Evolutionary conservation across 2,888 invertebrate genomes (phyloP), one percentile per base, ranked within the genome.

Genomic region (Tinea semifulvella): DNA sequence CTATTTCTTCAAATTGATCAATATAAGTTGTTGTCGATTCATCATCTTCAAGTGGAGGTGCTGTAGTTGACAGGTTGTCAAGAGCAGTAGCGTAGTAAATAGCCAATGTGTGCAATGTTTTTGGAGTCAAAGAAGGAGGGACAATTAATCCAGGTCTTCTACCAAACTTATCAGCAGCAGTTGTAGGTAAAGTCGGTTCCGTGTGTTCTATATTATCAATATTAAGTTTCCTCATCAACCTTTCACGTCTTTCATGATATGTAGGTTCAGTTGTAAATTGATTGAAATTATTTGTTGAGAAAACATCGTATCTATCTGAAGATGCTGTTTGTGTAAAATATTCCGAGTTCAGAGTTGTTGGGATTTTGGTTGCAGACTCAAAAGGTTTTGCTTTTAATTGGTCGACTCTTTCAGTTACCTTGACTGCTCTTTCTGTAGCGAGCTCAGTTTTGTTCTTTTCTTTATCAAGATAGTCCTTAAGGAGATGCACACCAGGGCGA

Each of bases 41-140:
- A 8, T 42, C 42, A 13, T 46, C 54, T 17, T 73, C 74, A 38
- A 73, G 73, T 16, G 71, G 64, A 7, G 61, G 50, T 3, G 70
- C 63, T 22, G 83, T 68, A 7, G 80, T 74, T 1, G 82, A 79
- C 22, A 85, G 65, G 51, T 83, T 83, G 53, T 88, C 87, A 48
- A 86, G 76, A 51, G 87, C 86, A 6, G 87, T 87, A 2, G 91
- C 91, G 59, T 92, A 92, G 58, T 92, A 93, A 51, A 90, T 84
- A 1, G 92, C 92, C 36, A 93, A 63, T 0, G 91, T 89, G 53
- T 91, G 90, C 8, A 91, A 71, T 0, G 91, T 89, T 59, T 90
- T 89, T 0, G 92, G 91, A 1, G 91, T 90, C 0, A 89, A 84
- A 0, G 91, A 90, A 11, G 88, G 87, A 2, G 90, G 89, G 6